A percentile compares a stretch with the other conserved stretches of the same genome.
These are phyloP conservation scores for Chelon labrosus DNA, from an alignment of 2,797 vertebrate species.

Conservation along the genomic window DNA sequence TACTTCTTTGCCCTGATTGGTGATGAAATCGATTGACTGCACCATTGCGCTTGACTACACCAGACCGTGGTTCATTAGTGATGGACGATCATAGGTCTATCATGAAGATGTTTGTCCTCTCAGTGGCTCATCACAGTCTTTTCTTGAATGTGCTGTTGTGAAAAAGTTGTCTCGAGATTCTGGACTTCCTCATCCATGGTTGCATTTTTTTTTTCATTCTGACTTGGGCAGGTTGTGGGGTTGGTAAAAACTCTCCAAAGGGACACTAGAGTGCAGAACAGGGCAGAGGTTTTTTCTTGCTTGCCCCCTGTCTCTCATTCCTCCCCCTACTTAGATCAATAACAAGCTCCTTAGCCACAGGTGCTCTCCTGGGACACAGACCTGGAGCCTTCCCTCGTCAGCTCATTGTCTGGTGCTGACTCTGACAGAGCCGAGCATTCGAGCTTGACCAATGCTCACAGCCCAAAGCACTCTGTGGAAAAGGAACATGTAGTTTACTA, in stretches of 20 bases:
- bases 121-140: too few species aligned
- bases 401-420: conserved; percentile 56
- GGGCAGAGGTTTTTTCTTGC: conserved; percentile 64
- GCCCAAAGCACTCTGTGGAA: conserved; percentile 31
- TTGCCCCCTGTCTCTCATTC: conserved; percentile 65
- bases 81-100: too few species aligned
- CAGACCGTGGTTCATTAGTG: too few species aligned
- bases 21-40: too few species aligned
- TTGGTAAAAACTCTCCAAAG: conserved; percentile 63
- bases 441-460: conserved; percentile 44
- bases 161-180: neutral
- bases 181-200: conserved; percentile 7
- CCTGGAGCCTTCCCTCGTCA: conserved; percentile 41
- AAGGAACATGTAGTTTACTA: conserved; percentile 32
- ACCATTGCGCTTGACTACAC: too few species aligned
- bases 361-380: conserved; percentile 64
- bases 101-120: too few species aligned
- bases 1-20: too few species aligned
- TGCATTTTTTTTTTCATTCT: conserved; percentile 28
- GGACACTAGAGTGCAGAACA: conserved; percentile 54
- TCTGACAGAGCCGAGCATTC: conserved; percentile 44
- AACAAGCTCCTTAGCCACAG: conserved; percentile 73
- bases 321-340: conserved; percentile 70
- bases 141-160: too few species aligned
- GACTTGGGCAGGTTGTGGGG: conserved; percentile 24